Conservation (phyloP, 2,797 vertebrate genomes). For the Enteromius radiatus region DNA sequence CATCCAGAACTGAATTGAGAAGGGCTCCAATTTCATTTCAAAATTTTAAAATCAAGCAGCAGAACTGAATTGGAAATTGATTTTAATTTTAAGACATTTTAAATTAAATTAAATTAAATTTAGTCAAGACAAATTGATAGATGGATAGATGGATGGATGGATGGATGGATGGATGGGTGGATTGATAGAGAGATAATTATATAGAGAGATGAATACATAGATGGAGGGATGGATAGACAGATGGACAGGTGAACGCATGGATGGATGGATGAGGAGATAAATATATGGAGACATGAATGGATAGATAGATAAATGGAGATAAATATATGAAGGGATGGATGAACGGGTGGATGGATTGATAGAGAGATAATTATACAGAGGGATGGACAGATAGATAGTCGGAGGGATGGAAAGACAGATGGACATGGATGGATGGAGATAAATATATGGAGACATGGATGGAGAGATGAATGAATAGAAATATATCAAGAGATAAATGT, state of each 20-base stretch:
- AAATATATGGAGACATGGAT: background rate
- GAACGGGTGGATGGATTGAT: background rate
- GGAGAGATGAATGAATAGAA: background rate
- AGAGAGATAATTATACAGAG: background rate
- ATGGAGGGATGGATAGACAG: background rate
- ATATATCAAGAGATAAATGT: too few species aligned
- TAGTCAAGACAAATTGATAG: background rate
- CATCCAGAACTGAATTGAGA: background rate
- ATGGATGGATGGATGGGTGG: background rate
- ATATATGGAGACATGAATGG: background rate
- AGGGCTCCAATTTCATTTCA: background rate
- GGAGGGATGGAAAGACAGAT: background rate
- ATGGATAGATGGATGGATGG: background rate
- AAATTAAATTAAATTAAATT: background rate
- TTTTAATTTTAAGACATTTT: background rate
- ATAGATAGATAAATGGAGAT: background rate
- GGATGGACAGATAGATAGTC: background rate
- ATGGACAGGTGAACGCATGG: too few species aligned
- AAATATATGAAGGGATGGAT: background rate
- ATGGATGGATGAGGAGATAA: too few species aligned
- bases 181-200: background rate
- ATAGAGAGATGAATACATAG: background rate
- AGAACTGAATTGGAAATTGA: background rate
- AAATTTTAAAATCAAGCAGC: background rate
- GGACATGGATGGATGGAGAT: background rate